Percentiles rank a stretch among this genome's conserved stretches.
Evolutionary conservation across 2,888 invertebrate species (phyloP).

Genomic region (Megamerina dolium): DNA sequence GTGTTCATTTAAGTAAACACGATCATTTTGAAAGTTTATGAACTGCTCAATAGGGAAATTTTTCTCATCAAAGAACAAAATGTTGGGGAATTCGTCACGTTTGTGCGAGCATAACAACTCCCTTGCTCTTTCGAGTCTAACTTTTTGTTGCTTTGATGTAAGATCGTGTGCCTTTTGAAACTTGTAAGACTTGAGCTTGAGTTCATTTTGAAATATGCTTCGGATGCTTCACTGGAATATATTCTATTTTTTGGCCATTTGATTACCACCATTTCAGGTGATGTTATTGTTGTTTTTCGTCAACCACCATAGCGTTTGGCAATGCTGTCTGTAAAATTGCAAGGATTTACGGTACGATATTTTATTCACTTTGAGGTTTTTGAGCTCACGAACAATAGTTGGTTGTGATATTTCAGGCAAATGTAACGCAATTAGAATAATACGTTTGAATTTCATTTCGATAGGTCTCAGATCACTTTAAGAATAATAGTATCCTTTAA

Average conservation of each 20-base stretch:
- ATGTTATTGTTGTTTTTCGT: not conserved
- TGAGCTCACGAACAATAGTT: not conserved
- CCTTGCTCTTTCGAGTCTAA: slow-evolving; percentile 1
- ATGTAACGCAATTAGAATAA: not conserved
- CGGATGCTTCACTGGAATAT: not conserved
- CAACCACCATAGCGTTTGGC: not conserved
- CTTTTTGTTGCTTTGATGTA: not conserved
- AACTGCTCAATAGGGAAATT: slow-evolving; percentile 2
- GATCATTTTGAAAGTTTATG: not conserved
- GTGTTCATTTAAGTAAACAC: not conserved
- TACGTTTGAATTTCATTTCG: not conserved
- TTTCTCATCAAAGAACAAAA: slow-evolving; percentile 4
- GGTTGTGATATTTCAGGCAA: not conserved
- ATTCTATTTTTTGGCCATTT: not conserved
- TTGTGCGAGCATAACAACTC: not conserved
- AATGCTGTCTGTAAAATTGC: not conserved
- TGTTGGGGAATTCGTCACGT: not conserved
- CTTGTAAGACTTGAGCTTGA: not conserved
- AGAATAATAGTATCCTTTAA: not conserved
- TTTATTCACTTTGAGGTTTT: not conserved
- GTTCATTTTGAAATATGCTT: not conserved
- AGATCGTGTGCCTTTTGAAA: not conserved
- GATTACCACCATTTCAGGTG: not conserved
- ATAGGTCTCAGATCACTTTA: too few relatives aligned
- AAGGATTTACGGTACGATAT: not conserved